A percentile compares a stretch with the other conserved stretches of the same genome.
These are phyloP conservation scores for Bombus haemorrhoidalis DNA, from an alignment of 1,140 invertebrate genomes.

Conservation along the genomic window DNA sequence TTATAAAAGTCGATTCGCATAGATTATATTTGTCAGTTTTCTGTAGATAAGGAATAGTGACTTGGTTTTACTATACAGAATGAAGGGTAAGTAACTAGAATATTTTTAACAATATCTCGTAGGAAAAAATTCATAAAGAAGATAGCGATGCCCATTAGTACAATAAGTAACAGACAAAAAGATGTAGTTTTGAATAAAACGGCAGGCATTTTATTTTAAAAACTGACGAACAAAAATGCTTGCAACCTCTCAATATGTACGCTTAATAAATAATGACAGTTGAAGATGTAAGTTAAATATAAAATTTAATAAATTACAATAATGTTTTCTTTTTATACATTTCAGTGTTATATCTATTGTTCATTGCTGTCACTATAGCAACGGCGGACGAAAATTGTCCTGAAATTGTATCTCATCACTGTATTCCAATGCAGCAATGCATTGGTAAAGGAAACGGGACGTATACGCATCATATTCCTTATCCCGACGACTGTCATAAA, in stretches of 20 bases:
- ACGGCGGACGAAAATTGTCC: neutral
- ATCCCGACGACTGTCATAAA: slow-evolving; percentile 65
- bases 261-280: neutral
- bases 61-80: neutral
- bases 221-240: neutral
- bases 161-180: neutral
- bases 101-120: neutral
- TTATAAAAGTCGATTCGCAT: slow-evolving; percentile 47
- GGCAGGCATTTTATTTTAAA: neutral
- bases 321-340: neutral
- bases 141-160: neutral
- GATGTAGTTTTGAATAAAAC: neutral
- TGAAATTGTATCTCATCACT: neutral
- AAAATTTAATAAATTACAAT: neutral
- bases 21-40: neutral
- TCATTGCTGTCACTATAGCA: neutral
- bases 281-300: neutral
- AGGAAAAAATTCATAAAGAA: neutral
- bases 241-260: neutral
- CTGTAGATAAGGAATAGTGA: neutral
- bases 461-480: slow-evolving; percentile 30
- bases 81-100: neutral
- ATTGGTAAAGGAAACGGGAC: neutral
- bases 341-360: neutral
- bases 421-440: slow-evolving; percentile 19